phyloP scores from a whole-genome alignment of 2,888 invertebrate species.

The Girardia tigrina region DNA sequence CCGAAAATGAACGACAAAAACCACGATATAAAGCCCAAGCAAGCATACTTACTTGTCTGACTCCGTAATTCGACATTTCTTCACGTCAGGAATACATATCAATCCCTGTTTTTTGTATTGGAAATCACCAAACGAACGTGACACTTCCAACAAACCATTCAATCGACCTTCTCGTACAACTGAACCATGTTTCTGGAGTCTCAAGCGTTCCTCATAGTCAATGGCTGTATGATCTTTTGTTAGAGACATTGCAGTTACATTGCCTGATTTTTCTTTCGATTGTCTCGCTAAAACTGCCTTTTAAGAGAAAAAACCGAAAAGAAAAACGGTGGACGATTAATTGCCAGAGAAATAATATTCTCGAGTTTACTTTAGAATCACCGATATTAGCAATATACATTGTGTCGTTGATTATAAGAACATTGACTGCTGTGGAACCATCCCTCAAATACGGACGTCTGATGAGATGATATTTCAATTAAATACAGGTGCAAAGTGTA shows the following conservation, averaged over 20 bases:
- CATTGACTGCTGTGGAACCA: constrained; percentile 53
- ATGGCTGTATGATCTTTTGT: constrained; percentile 53
- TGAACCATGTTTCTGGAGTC: constrained; percentile 52
- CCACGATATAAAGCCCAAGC: background rate
- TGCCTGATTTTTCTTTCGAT: background rate
- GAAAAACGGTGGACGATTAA: too few species aligned
- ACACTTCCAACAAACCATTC: constrained; percentile 52
- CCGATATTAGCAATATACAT: constrained; percentile 53
- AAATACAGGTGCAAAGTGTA: too few species aligned
- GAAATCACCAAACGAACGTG: constrained; percentile 54
- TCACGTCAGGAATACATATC: constrained; percentile 52
- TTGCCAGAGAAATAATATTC: too few species aligned
- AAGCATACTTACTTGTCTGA: constrained; percentile 48
- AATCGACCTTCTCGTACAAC: constrained; percentile 45
- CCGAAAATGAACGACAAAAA: constrained; percentile 9
- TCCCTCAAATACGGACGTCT: constrained; percentile 55
- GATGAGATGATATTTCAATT: too few species aligned
- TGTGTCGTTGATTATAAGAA: constrained; percentile 51
- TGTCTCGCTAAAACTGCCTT: constrained; percentile 25
- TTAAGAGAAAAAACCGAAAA: too few species aligned
- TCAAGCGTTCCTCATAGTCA: constrained; percentile 52
- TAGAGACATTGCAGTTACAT: constrained; percentile 46
- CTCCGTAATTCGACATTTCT: constrained; percentile 51
- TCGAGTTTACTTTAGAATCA: constrained; percentile 53
- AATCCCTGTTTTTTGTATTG: constrained; percentile 53